Base-by-base conservation (phyloP, 2,888 invertebrate genomes). In the Xiphydria camelus region DNA sequence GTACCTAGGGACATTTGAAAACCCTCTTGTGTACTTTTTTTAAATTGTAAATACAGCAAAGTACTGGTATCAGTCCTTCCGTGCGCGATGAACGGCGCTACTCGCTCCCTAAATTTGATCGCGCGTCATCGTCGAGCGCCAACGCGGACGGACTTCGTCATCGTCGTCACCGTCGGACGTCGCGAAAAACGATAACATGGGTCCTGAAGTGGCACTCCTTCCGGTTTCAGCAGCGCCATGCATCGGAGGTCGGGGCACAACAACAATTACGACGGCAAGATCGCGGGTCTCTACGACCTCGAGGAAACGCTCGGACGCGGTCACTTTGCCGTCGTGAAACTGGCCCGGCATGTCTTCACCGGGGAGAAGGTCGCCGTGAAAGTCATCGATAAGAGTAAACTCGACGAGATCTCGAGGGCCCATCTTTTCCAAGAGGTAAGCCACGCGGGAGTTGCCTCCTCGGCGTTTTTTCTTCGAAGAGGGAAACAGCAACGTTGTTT, bases 291-390 rank as follows among this genome's bases (percentile, higher is more conserved):
- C 38, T 99, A 99, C 78, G 98, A 99, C 79, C 83, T 99, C 73
- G 91, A 95, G 76, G 93, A 95, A 76, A 99, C 98, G 3, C 85
- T 99, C 45, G 99, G 99, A 35, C 89, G 94, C 49, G 99, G 98
- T 47, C 98, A 99, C 79, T 99, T 97, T 82, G 98, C 98, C 52
- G 95, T 97, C 53, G 98, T 98, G 33, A 99, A 98, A 80, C 80
- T 95, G 55, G 99, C 99, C 18, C 82, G 94, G 55, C 99, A 99
- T 83, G 98, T 98, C 46, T 98, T 99, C 78, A 99, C 99, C 40
- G 97, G 97, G 23, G 96, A 96, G 80, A 94, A 94, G 79, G 98
- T 98, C 45, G 94, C 95, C 43, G 94, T 95, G 41, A 95, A 95
- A 85, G 91, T 99, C 52, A 99, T 99, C 69, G 99, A 99, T 78